Evolutionary conservation across 2,797 vertebrate species (phyloP), one percentile per base, ranked within the genome.

Genomic region (Sebastiscus tertius): DNA sequence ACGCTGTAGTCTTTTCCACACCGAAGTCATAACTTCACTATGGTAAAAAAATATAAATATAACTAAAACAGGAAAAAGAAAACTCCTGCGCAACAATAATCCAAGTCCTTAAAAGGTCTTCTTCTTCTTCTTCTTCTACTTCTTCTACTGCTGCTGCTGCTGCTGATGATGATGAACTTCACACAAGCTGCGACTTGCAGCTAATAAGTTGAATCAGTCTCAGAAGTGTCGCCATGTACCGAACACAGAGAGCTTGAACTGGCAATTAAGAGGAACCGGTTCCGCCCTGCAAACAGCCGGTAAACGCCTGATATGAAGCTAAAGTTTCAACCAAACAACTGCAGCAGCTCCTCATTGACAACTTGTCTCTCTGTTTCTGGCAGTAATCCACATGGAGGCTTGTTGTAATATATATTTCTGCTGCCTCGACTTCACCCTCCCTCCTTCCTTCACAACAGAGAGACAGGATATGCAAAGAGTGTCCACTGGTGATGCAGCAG

Each of bases 1-100:
- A 2, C 97, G 94, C 84, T 98, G 97, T 24, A 98, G 95, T 84
- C 97, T 93, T 72, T 98, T 98, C 97, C 97, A 98, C 14, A 98
- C 97, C 4, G 97, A 97, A 73, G 96, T 97, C 97, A 98, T 98
- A 56, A 74, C 86, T 68, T 64, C 62, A 67, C 14, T 31, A 62
- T 6, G 22, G 34, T 39, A 52, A 52, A 52, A n/a, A 6, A 3
- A 46, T 0, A 24, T 0, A 5, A 56, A 74, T 29, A 20, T n/a
- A 61, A 68, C 18, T 22, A 4, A 13, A 3, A 56, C 4, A 52
- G 13, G 4, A 7, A 27, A 7, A 74, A 69, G 27, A 64, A n/a
- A 42, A 62, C 24, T 29, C n/a, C 62, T 8, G 58, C 24, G 36
- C 46, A 7, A 60, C 18, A 77, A 62, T 14, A 80, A 72, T 80